Base-by-base conservation (phyloP, 2,888 invertebrate species). In the Sympetrum striolatum region DNA sequence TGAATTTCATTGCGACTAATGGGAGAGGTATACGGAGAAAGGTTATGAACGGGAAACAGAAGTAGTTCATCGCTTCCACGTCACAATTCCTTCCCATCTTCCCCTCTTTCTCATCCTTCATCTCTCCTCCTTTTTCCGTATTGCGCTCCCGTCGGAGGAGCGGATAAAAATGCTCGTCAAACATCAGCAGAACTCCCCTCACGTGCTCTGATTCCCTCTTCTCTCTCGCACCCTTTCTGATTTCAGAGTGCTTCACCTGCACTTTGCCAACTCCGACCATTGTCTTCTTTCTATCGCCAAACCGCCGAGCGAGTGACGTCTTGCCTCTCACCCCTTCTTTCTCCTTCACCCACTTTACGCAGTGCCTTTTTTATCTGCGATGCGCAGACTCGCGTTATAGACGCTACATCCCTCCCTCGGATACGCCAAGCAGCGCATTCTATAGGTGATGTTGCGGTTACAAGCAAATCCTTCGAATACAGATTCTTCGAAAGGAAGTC, bases 111-210 rank as follows among this genome's bases (percentile, higher is more conserved):
- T 64, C 64, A 22, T 64, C 64, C 25, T 22, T 22, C 64, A 5
- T 12, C 5, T n/a, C 53, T 18, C 18, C 53, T 53, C 18, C 53
- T 53, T 53, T 53, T 18, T 18, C 53, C 15, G 53, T 53, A 53
- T 53, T 53, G 53, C 53, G 53, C 53, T 1, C 44, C 44, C 44
- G 53, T 53, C 53, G 22, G 60, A 22, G 86, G 37, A 37, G 14
- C 31, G 31, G 35, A 82, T 35, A 86, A 60, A 60, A n/a, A 86
- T n/a, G 35, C 60, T 86, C 86, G 82, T 82, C 86, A 86, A 64
- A 60, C 86, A 86, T 86, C 60, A 86, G 86, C 31, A 60, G 37
- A n/a, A 37, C 37, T 37, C 37, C 37, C 60, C 64, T 8, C 86
- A 35, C 58, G 37, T 35, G 37, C n/a, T 37, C n/a, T 60, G 58